Evolutionary conservation across 2,888 invertebrate species (phyloP), one percentile per base, ranked within the genome.

Genomic region (Aradus depressus): DNA sequence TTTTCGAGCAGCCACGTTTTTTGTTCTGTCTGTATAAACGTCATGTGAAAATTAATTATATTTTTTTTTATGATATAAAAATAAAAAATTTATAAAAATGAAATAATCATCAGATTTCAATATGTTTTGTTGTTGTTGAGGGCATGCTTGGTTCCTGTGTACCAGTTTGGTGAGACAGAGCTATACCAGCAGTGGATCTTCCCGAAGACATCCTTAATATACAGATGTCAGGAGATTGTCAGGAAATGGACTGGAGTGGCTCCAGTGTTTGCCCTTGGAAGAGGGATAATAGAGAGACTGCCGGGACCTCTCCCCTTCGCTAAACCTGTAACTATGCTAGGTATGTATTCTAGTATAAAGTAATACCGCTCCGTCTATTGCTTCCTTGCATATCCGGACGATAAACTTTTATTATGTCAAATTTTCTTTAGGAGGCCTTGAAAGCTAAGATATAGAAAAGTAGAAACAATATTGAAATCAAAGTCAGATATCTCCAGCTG

Each of bases 101-200:
- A 43, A 26, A 26, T 10, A 14, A 43, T 26, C 16, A 41, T 19
- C 16, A 41, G 16, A 8, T 25, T 25, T n/a, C 18, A 32, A 22
- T 22, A 4, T 14, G n/a, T 37, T 37, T 19, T n/a, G 35, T 50
- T 50, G 16, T 49, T 53, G 37, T 52, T 57, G 65, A 90, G 92
- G 10, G 75, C 84, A 0, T 75, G 84, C 0, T 68, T 95, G 50
- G 91, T 95, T 0, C 93, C 95, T 1, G 83, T 88, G 0, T 81
- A 90, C 64, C 83, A 86, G 0, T 95, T 93, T 67, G 92, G 93
- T 0, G 93, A 95, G 68, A 84, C 84, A 0, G 87, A 91, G 61
- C 69, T 90, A 5, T 92, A 80, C 66, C 76, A 81, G 57, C 90
- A 91, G 59, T 66, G 84, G 0, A 67, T 72, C 12, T 84, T 84